These are phyloP conservation scores for Jordanella pulchra DNA, from an alignment of 2,797 vertebrate species.

Conservation along the genomic window DNA sequence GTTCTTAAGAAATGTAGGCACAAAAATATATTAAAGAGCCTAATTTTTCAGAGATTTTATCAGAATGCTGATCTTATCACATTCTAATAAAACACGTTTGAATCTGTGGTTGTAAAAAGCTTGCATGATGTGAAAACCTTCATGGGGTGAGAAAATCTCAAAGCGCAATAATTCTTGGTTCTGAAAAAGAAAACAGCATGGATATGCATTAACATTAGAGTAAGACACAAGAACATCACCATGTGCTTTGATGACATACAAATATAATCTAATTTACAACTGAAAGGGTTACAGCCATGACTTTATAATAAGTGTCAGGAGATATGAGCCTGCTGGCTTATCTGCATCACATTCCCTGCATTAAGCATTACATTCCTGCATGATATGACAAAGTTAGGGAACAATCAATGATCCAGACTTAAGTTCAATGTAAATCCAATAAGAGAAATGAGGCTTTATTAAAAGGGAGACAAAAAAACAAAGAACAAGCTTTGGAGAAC, in stretches of 20 bases:
- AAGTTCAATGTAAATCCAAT: slow-evolving; percentile 8
- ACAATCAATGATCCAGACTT: neutral
- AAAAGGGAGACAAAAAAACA: neutral
- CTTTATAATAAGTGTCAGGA: neutral
- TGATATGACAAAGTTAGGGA: neutral
- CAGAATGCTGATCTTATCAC: too few species aligned
- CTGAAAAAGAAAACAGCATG: neutral
- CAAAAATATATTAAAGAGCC: neutral
- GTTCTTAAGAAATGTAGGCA: neutral
- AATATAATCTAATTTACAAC: neutral
- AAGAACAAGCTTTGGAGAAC: neutral
- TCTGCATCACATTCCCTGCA: neutral
- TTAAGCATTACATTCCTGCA: neutral
- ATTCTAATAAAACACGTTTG: neutral
- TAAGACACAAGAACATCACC: neutral
- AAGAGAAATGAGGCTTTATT: neutral
- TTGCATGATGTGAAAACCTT: neutral
- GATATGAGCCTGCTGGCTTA: neutral
- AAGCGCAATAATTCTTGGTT: too few species aligned
- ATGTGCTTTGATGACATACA: neutral
- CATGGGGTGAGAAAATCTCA: neutral
- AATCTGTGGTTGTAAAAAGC: neutral
- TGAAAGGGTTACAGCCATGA: neutral
- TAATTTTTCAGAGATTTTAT: too few species aligned
- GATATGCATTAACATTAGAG: neutral